Conservation (phyloP, 30 jellyfish, hydroid and myxozoan genomes). For the Hydractinia symbiolongicarpus region DNA sequence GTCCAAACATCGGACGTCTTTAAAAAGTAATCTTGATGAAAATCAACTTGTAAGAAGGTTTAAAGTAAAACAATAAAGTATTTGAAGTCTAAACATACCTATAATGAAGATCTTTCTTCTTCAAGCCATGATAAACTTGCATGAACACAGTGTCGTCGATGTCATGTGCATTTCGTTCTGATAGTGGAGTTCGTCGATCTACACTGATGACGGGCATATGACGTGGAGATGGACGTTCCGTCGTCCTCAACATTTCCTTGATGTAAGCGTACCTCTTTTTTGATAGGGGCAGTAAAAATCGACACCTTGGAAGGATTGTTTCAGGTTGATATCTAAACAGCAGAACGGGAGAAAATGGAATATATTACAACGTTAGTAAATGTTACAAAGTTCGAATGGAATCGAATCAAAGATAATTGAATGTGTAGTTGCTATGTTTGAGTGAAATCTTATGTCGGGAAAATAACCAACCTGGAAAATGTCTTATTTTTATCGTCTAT, state of each 20-base stretch:
- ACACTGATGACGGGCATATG: constrained; percentile 37
- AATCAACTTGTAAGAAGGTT: too few species aligned
- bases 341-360: neutral
- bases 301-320: constrained; percentile 53
- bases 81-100: constrained; percentile 28
- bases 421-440: too few species aligned
- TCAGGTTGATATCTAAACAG: constrained; percentile 73
- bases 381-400: too few species aligned
- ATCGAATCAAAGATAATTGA: too few species aligned
- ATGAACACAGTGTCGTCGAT: constrained; percentile 56
- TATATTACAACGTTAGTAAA: too few species aligned
- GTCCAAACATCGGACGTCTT: too few species aligned
- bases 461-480: too few species aligned
- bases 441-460: too few species aligned
- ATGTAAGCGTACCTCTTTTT: constrained; percentile 55
- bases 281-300: constrained; percentile 77
- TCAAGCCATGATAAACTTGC: constrained; percentile 54
- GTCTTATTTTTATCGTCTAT: too few species aligned
- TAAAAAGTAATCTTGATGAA: too few species aligned
- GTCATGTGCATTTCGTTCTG: constrained; percentile 60
- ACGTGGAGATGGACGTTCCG: constrained; percentile 61
- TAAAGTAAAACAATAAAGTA: too few species aligned
- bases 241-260: constrained; percentile 67
- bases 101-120: constrained; percentile 56
- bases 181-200: constrained; percentile 69